Evolutionary conservation across 2,797 vertebrate species (phyloP), one percentile per base, ranked within the genome.

Genomic region (Otolemur crassicaudatus): DNA sequence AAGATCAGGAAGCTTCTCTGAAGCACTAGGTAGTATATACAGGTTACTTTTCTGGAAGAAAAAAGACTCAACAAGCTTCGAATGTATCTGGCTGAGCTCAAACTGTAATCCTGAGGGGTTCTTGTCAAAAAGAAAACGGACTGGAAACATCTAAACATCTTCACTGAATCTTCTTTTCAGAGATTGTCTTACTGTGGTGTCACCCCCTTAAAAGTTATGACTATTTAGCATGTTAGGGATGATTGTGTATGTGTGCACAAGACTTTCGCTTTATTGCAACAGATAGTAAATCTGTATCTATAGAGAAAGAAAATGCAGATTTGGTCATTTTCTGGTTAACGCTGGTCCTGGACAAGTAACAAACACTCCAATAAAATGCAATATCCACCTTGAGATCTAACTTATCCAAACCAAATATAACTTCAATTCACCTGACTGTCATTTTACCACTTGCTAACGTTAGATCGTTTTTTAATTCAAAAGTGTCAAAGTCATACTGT

Each of bases 381-480:
- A 87, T 75, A 40, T 7, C 73, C 37, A 83, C 56, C 63, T 23
- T 34, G 75, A 49, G 17, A 34, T 23, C 84, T 58, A 29, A 88
- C 69, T 93, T 61, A 72, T 20, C 23, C 43, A 61, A 27, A 70
- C 1, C 16, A 22, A 92, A 27, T 20, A 92, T 49, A 60, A 49
- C 19, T 37, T 58, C 17, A 49, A 34, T 7, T 40, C 13, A 8
- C 25, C 49, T 37, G 86, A 31, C 46, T 79, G 49, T 77, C n/a
- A 5, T 25, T 25, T 67, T 17, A 14, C 34, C 61, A 76, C 82
- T 67, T 88, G 76, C 60, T 49, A 37, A 94, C 67, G 69, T 3
- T 73, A 37, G 87, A 70, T 77, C 70, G 0, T 49, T 89, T 92
- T 91, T 90, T 91, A 92, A 91, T 76, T 94, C 70, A 29, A 58